Base-by-base conservation (phyloP, 30 jellyfish, hydroid and myxozoan species). In the Cassiopea xamachana region DNA sequence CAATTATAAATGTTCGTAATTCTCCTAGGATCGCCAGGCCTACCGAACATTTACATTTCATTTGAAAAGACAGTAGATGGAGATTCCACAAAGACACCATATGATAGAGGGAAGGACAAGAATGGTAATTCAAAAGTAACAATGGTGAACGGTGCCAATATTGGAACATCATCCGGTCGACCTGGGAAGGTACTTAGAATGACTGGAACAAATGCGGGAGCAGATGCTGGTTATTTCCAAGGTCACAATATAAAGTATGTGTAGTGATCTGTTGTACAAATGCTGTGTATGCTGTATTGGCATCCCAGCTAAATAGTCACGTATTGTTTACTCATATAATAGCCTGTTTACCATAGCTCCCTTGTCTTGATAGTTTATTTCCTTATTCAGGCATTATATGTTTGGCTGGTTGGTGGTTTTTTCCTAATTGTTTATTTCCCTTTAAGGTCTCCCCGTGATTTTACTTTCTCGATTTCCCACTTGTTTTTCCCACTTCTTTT, bases 191-290 rank as follows among this genome's bases (percentile, higher is more conserved):
- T 78, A 15, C 77, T 87, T 49, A 50, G 61, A 43, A 12, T 87
- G 45, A 39, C 43, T 64, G 94, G 94, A 39, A 77, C 94, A 49
- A 77, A 87, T 59, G 94, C 94, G 46, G 89, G 94, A 1, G 94
- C 94, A 13, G 70, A 16, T 67, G 80, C 68, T 61, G 94, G 94
- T 4, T 12, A 77, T 74, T 87, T 87, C 19, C 15, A 50, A 1
- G 47, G 19, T 2, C 89, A 87, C 59, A 49, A 7, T 10, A 16
- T 87, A 39, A 87, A 87, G 94, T 87, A 69, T 9, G 90, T 71
- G 43, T 55, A 3, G 12, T 55, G 10, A 55, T 55, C 7, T 55
- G 10, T 55, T 10, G 7, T 55, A 55, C 64, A 55, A 55, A 3
- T 10, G 12, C 12, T 3, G 64, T 55, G 12, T 55, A 55, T 55